These are phyloP conservation scores for Leucophenga varia DNA, from an alignment of 1,140 invertebrate genomes.

Conservation along the genomic window DNA sequence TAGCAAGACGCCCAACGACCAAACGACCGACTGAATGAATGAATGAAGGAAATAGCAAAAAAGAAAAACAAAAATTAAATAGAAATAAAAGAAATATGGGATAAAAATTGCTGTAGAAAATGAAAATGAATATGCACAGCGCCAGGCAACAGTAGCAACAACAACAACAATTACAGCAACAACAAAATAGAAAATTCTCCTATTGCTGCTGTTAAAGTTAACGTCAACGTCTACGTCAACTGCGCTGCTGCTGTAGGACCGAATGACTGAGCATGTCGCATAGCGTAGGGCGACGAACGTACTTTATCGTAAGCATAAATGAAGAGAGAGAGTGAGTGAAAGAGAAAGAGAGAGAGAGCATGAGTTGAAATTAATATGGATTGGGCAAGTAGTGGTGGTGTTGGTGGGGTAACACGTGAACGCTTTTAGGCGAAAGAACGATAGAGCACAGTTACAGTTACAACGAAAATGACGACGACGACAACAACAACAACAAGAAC, in stretches of 20 bases:
- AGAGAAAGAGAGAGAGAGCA: conserved; percentile 9
- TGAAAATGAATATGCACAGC: conserved; percentile 39
- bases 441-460: conserved; percentile 25
- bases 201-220: conserved; percentile 10
- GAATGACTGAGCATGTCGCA: background rate
- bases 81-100: too few species aligned
- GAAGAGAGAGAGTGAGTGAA: conserved; percentile 1
- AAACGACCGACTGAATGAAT: too few species aligned
- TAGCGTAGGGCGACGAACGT: conserved; percentile 43
- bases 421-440: conserved; percentile 4
- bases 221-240: background rate
- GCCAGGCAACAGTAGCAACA: conserved; percentile 3
- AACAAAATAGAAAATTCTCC: conserved; percentile 41
- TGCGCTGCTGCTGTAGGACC: background rate
- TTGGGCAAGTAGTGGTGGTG: conserved; percentile 11
- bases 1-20: conserved; percentile 11
- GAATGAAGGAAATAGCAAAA: too few species aligned
- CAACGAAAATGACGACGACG: conserved; percentile 20
- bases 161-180: conserved; percentile 3
- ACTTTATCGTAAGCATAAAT: conserved; percentile 18
- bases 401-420: background rate
- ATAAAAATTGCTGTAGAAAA: conserved; percentile 42
- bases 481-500: conserved; percentile 20
- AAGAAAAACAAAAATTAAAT: too few species aligned
- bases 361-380: too few species aligned